These are phyloP conservation scores for Coccyzus lansbergi DNA, from an alignment of 2,797 vertebrate genomes.

Conservation along the genomic window DNA sequence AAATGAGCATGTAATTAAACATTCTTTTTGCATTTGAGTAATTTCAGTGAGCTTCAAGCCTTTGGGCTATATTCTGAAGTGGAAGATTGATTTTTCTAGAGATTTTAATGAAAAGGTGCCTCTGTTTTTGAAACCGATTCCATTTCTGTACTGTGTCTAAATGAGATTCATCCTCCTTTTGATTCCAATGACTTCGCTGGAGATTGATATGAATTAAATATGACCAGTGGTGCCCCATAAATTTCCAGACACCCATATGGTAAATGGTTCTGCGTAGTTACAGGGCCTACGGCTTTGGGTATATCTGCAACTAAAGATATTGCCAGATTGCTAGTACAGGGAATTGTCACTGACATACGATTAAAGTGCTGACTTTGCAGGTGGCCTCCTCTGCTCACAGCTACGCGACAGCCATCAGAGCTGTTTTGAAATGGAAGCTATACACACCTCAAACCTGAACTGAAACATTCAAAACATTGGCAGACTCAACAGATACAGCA, in stretches of 20 bases:
- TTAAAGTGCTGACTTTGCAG: background rate
- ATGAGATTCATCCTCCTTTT: background rate
- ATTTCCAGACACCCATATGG: background rate
- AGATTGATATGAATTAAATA: constrained; percentile 16
- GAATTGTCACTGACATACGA: background rate
- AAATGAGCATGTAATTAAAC: constrained; percentile 58
- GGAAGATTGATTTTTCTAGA: constrained; percentile 42
- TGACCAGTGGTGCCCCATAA: background rate
- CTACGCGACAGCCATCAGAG: accelerated
- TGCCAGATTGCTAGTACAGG: background rate
- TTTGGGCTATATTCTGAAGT: constrained; percentile 30
- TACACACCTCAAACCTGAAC: background rate
- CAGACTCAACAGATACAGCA: accelerated
- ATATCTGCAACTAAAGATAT: background rate
- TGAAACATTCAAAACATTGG: background rate
- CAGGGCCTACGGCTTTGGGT: background rate
- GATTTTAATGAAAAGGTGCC: constrained; percentile 10
- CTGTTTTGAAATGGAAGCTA: background rate
- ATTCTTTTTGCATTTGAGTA: constrained; percentile 52
- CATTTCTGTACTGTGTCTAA: background rate
- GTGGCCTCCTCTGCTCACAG: background rate
- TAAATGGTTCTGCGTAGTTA: background rate
- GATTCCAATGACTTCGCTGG: background rate
- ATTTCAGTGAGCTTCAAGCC: constrained; percentile 19
- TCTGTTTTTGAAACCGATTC: background rate